Base-by-base conservation (phyloP, 2,888 invertebrate species). In the Ctenicera cuprea region DNA sequence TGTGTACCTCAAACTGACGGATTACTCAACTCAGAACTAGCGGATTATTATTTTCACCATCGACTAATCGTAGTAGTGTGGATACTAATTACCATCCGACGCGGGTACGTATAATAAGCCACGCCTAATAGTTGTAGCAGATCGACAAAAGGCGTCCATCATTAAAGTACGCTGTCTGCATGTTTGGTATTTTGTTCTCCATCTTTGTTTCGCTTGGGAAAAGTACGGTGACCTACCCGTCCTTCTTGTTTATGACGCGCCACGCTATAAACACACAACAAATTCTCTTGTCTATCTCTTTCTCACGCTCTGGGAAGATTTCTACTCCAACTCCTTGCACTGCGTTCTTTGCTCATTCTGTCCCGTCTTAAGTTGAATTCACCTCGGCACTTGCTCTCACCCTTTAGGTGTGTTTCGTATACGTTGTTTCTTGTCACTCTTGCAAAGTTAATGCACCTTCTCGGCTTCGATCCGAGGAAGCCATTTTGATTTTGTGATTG, bases 401-500 rank as follows among this genome's bases (percentile, higher is more conserved):
- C 64, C 57, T 65, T 33, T 30, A 14, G 9, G 14, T n/a, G 26
- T 0, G 66, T 66, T 54, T 50, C 52, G 37, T 64, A 26, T 57
- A 30, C 12, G 38, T 9, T 54, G 38, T 54, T 59, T 70, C 73
- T 70, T 62, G 52, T 65, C 64, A 54, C 66, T 64, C 70, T 48
- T 20, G 64, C 37, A 52, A 41, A 62, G 73, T 41, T 45, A 57
- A 52, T 54, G 57, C 71, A 54, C 67, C 67, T 68, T 71, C 73
- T 43, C 50, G 22, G 59, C 78, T 81, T 77, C 78, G 79, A 79
- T 76, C 77, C 63, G 75, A 77, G 83, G 85, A 84, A 84, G 85
- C 85, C 85, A 85, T 85, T 84, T 62, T 69, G 69, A 85, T 85
- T 84, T 57, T 63, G 71, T 33, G 82, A 82, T 81, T 82, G 82